Conservation (phyloP, 2,113 vertebrate genomes). For the Bungarus multicinctus region DNA sequence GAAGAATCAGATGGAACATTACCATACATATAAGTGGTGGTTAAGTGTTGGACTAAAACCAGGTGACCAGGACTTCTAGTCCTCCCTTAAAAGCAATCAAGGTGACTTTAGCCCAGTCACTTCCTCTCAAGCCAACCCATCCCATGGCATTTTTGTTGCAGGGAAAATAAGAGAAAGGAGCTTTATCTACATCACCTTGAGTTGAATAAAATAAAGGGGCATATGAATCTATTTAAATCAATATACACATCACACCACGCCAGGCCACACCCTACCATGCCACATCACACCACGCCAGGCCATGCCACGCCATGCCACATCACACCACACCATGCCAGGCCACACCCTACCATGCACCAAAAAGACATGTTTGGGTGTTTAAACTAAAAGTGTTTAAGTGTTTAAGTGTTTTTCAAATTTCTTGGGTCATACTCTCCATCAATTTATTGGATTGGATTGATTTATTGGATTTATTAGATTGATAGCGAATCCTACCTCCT, state of each 20-base stretch:
- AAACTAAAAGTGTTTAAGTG: not conserved
- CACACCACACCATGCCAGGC: not conserved
- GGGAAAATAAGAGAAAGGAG: not conserved
- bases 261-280: not conserved
- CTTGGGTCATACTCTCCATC: not conserved
- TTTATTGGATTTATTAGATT: not conserved
- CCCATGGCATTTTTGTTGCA: not conserved
- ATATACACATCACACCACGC: not conserved
- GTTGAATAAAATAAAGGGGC: not conserved
- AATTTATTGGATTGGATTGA: not conserved
- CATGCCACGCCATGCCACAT: no score
- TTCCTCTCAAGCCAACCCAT: not conserved
- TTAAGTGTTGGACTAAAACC: not conserved
- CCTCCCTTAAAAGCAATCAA: not conserved
- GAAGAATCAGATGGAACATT: constrained; percentile 8
- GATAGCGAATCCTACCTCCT: not conserved
- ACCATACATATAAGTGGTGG: not conserved
- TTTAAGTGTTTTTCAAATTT: not conserved
- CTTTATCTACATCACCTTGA: not conserved
- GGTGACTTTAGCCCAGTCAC: not conserved
- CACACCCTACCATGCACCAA: not conserved
- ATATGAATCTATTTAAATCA: not conserved
- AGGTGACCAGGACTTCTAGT: not conserved
- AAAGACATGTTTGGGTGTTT: not conserved
- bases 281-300: not conserved